Conservation (phyloP, 2,113 vertebrate genomes). For the Salvator merianae region DNA sequence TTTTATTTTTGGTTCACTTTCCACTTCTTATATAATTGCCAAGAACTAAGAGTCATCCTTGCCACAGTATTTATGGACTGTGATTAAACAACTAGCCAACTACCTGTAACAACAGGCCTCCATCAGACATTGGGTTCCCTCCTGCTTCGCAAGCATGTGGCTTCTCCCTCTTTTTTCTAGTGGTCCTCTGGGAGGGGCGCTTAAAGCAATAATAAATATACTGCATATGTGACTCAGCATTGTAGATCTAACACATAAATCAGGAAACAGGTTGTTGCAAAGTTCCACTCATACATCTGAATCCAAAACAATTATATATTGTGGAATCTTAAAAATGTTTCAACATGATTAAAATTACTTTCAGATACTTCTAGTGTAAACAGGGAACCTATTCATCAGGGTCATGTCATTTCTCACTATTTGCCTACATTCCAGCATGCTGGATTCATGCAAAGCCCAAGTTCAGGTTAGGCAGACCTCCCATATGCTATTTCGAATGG, state of each 20-base stretch:
- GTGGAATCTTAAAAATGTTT: neutral
- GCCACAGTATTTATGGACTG: neutral
- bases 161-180: neutral
- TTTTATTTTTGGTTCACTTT: neutral
- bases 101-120: neutral
- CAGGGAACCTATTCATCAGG: neutral
- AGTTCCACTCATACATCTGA: fast-evolving
- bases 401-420: neutral
- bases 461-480: neutral
- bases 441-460: neutral
- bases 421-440: neutral
- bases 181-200: neutral
- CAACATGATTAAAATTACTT: neutral
- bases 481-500: neutral
- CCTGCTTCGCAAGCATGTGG: neutral
- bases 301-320: neutral
- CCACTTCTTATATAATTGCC: neutral
- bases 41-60: neutral
- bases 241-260: neutral
- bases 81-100: neutral
- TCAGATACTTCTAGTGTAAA: conserved; percentile 15
- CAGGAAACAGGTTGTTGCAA: neutral
- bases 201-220: neutral
- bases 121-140: neutral
- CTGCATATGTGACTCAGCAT: neutral